Conservation (phyloP, 35 echinoderm and acorn worm species). For the Lytechinus variegatus region DNA sequence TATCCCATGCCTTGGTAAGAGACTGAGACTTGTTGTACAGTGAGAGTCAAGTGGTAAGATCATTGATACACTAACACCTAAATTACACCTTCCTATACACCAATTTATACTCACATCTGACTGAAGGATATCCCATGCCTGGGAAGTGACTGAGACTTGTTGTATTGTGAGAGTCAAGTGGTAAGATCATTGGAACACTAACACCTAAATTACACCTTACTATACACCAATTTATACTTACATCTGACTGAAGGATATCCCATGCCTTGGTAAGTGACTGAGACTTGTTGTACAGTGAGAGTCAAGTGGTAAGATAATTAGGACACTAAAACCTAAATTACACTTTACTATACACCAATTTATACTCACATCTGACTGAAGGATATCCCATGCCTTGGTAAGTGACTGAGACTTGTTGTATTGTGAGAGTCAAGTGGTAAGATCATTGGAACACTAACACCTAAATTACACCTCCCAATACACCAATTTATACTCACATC, state of each 20-base stretch:
- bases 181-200: slow-evolving; percentile 64
- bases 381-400: slow-evolving; percentile 76
- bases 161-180: slow-evolving; percentile 60
- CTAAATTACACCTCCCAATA: no score
- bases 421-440: no score
- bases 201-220: background rate
- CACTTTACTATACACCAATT: background rate
- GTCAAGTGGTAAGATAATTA: slow-evolving; percentile 58
- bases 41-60: no score
- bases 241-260: background rate
- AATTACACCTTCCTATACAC: no score
- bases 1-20: no score
- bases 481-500: no score
- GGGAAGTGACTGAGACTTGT: slow-evolving; percentile 59
- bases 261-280: slow-evolving; percentile 66
- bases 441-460: no score
- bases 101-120: no score
- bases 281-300: slow-evolving; percentile 60
- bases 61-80: no score
- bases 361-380: slow-evolving; percentile 74
- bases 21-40: no score
- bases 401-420: slow-evolving; percentile 72
- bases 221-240: background rate
- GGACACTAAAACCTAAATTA: background rate
- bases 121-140: no score